phyloP scores from a whole-genome alignment of 2,888 invertebrate genomes.

The Epinotia demarniana region DNA sequence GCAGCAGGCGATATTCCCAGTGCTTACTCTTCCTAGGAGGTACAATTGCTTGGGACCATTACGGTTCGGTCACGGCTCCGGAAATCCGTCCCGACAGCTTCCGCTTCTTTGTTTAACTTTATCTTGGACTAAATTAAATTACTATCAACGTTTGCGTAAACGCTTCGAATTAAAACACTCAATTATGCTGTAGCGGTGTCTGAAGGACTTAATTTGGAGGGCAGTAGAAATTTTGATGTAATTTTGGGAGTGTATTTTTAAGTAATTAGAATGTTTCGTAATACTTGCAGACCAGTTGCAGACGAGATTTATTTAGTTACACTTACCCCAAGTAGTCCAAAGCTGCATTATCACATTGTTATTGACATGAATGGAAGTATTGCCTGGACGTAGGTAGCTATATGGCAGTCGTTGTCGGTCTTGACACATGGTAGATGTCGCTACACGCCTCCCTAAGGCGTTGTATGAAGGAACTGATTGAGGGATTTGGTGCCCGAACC shows the following conservation, averaged over 20 bases:
- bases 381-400: too few relatives aligned
- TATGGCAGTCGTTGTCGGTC: too few relatives aligned
- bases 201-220: slow-evolving; percentile 27
- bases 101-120: slow-evolving; percentile 43
- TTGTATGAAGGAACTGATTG: too few relatives aligned
- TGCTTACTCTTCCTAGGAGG: not conserved
- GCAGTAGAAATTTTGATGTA: not conserved
- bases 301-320: not conserved
- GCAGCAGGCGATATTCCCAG: not conserved
- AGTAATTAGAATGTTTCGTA: slow-evolving; percentile 7
- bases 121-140: slow-evolving; percentile 41
- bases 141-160: slow-evolving; percentile 40
- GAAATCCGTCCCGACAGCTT: slow-evolving; percentile 32
- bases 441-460: too few relatives aligned
- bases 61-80: slow-evolving; percentile 23
- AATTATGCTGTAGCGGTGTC: slow-evolving; percentile 30
- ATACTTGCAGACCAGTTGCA: not conserved
- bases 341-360: too few relatives aligned
- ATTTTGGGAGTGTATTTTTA: slow-evolving; percentile 7
- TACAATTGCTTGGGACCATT: slow-evolving; percentile 16
- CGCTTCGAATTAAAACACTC: slow-evolving; percentile 38
- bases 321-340: not conserved
- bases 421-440: too few relatives aligned
- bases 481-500: too few relatives aligned
- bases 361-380: too few relatives aligned